These are phyloP conservation scores for Paracentrotus lividus DNA, from an alignment of 53 echinoderm and acorn worm genomes.

Conservation along the genomic window DNA sequence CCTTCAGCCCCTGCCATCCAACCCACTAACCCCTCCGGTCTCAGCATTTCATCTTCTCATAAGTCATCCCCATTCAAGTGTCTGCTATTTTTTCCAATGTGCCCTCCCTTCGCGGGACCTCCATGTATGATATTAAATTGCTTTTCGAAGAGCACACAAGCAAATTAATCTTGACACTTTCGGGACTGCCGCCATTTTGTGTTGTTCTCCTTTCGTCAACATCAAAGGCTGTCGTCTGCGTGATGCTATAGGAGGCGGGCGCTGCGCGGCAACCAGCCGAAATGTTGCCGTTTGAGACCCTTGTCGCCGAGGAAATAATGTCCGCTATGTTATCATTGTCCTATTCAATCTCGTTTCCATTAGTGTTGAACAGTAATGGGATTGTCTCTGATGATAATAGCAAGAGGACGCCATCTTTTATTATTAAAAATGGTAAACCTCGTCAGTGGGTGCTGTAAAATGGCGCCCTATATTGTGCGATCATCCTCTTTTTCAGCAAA, in stretches of 20 bases:
- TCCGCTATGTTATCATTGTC: constrained; percentile 6
- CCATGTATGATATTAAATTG: constrained; percentile 70
- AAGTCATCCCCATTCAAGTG: background rate
- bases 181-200: constrained; percentile 56
- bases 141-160: constrained; percentile 71
- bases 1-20: background rate
- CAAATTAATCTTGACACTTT: constrained; percentile 67
- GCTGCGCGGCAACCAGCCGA: constrained; percentile 50
- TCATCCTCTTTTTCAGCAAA: background rate
- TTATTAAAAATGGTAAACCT: background rate
- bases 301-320: constrained; percentile 15
- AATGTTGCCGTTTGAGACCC: constrained; percentile 21
- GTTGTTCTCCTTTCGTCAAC: constrained; percentile 55
- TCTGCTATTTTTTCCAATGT: constrained; percentile 14
- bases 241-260: constrained; percentile 27
- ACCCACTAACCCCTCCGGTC: background rate
- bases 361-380: background rate
- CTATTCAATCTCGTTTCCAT: constrained; percentile 1
- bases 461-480: background rate
- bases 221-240: constrained; percentile 61
- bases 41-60: background rate
- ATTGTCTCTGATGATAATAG: background rate
- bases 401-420: background rate
- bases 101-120: constrained; percentile 62
- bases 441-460: background rate